phyloP scores from a whole-genome alignment of 2,888 invertebrate species.

The Tinea semifulvella region DNA sequence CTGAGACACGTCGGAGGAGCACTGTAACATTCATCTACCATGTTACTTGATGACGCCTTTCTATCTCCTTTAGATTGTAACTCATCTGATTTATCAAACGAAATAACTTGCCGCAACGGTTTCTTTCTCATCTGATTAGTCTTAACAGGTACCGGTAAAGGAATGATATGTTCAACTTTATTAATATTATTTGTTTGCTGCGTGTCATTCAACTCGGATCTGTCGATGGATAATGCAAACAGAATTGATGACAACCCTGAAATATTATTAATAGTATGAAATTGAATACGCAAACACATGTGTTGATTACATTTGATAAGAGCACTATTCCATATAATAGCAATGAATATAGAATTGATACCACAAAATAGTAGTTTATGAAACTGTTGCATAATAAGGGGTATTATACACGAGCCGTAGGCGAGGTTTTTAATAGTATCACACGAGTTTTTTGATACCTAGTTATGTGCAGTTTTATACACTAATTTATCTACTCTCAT shows the following conservation, averaged over 20 bases:
- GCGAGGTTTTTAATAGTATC: no score
- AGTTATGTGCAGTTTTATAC: no score
- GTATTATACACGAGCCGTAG: no score
- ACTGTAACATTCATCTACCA: conserved; percentile 53
- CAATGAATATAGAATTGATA: no score
- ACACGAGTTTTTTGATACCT: no score
- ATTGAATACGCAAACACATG: conserved; percentile 1
- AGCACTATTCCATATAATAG: no score
- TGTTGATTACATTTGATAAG: background rate
- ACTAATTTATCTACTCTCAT: no score
- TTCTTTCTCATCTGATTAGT: conserved; percentile 47
- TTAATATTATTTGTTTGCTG: conserved; percentile 52
- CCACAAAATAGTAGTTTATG: no score
- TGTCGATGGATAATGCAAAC: conserved; percentile 93
- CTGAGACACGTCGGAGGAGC: conserved; percentile 71
- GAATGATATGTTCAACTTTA: conserved; percentile 75
- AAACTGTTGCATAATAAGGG: no score
- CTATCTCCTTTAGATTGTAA: conserved; percentile 27
- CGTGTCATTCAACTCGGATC: conserved; percentile 78
- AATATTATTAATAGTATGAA: conserved; percentile 26
- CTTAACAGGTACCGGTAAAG: conserved; percentile 70
- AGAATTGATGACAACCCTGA: conserved; percentile 86
- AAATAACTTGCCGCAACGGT: conserved; percentile 57
- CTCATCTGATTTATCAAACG: conserved; percentile 54
- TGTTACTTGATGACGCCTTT: conserved; percentile 26